Evolutionary conservation across 2,113 vertebrate genomes (phyloP).

Genomic region (Rhinoptilus africanus): DNA sequence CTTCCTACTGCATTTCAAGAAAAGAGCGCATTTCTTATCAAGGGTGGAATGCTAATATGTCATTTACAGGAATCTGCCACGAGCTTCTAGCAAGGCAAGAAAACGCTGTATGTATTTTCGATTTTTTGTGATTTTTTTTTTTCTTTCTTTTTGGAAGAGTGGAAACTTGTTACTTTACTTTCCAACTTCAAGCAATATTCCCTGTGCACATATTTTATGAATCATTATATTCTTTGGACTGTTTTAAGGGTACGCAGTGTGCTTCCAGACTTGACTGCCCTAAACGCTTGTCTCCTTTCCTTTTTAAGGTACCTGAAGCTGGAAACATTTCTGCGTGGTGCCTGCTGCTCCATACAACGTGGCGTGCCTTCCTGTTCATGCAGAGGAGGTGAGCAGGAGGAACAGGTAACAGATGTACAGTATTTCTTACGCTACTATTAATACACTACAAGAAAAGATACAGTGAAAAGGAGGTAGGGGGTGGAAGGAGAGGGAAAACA

Average conservation of each 20-base stretch:
- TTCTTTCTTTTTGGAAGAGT: background rate
- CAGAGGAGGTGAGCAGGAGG: background rate
- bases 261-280: background rate
- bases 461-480: background rate
- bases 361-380: background rate
- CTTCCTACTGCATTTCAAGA: background rate
- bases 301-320: background rate
- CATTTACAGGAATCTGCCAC: background rate
- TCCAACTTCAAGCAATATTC: background rate
- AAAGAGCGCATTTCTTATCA: background rate
- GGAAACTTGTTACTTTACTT: background rate
- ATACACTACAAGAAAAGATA: background rate
- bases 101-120: background rate
- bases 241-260: background rate
- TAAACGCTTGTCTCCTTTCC: background rate
- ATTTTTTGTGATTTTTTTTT: background rate
- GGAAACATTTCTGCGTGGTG: background rate
- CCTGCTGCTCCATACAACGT: fast-evolving
- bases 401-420: background rate
- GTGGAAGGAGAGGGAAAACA: background rate
- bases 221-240: background rate
- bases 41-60: background rate
- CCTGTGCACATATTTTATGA: background rate
- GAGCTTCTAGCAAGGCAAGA: background rate
- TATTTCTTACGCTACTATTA: background rate